Evolutionary conservation across 2,113 vertebrate genomes (phyloP).

Genomic region (Pavo muticus): DNA sequence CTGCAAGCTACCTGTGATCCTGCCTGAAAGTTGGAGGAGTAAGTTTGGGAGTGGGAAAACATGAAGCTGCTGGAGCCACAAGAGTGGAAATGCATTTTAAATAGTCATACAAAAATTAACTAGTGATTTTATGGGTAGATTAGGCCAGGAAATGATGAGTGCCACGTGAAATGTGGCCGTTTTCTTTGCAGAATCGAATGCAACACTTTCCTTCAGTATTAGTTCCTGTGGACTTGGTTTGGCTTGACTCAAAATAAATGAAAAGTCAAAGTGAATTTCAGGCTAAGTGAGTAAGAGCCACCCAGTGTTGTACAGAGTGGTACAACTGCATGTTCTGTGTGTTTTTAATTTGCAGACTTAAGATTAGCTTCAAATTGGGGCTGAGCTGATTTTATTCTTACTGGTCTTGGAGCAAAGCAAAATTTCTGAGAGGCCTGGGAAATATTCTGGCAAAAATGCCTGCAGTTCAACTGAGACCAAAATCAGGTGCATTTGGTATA

Average conservation of each 20-base stretch:
- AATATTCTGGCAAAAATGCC: slow-evolving; percentile 16
- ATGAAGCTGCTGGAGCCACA: not conserved
- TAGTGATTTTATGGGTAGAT: not conserved
- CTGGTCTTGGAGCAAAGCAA: not conserved
- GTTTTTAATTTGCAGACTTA: not conserved
- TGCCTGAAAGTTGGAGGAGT: not conserved
- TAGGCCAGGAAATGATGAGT: not conserved
- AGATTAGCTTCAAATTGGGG: not conserved
- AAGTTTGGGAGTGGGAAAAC: not conserved
- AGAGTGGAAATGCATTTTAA: not conserved
- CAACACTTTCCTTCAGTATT: not conserved
- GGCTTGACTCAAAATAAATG: slow-evolving; percentile 24
- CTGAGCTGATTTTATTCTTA: not conserved
- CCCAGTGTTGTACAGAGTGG: not conserved
- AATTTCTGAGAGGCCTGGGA: not conserved
- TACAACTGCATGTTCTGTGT: not conserved
- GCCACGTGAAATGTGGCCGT: not conserved
- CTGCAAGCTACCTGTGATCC: not conserved
- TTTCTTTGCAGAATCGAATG: not conserved
- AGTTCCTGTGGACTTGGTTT: not conserved
- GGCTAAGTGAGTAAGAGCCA: not conserved
- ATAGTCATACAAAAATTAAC: not conserved
- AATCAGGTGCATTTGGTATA: slow-evolving; percentile 17
- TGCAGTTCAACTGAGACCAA: slow-evolving; percentile 22
- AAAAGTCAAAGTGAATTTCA: not conserved